Base-by-base conservation (phyloP, 2,888 invertebrate genomes). In the Ochropleura leucogaster region DNA sequence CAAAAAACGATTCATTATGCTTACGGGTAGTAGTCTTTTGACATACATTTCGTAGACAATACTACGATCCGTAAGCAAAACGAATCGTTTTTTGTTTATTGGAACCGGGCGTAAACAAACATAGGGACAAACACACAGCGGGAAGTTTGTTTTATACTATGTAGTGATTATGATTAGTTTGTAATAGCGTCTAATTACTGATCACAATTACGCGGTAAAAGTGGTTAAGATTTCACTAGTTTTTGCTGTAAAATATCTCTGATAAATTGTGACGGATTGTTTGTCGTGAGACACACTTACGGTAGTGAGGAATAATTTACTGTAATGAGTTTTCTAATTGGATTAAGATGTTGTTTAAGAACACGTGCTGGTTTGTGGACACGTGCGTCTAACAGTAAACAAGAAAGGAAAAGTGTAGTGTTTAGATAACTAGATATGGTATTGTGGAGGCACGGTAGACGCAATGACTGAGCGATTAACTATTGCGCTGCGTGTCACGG, bases 261-360 rank as follows among this genome's bases (percentile, higher is more conserved):
- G 85, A 87, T 84, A 82, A 85, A 84, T 85, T 82, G 65, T 83
- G 86, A 88, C 86, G 88, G 88, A 88, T 88, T 84, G 87, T 72
- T 72, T 64, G 60, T 62, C 63, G 20, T 64, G 64, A 44, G 42
- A 30, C 40, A 49, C 71, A 75, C 74, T 82, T 85, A 78, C 47
- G n/a, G 49, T 40, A n/a, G 18, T 59, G 5, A 51, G 49, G 67
- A 72, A 82, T 66, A 62, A 72, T 79, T 78, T 79, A 57, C 40
- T 55, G 16, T 76, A 70, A 80, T 76, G 69, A 74, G 75, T 66
- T 74, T 80, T 80, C 84, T 82, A 76, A 72, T 81, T 65, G 65
- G 68, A 76, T 79, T 71, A 79, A 70, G 70, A 65, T 55, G 83
- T 83, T 78, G 66, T 65, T 68, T 68, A 30, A 77, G 30, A 53